Conservation (phyloP, 2,888 invertebrate species). For the Cheilosia grossa region DNA sequence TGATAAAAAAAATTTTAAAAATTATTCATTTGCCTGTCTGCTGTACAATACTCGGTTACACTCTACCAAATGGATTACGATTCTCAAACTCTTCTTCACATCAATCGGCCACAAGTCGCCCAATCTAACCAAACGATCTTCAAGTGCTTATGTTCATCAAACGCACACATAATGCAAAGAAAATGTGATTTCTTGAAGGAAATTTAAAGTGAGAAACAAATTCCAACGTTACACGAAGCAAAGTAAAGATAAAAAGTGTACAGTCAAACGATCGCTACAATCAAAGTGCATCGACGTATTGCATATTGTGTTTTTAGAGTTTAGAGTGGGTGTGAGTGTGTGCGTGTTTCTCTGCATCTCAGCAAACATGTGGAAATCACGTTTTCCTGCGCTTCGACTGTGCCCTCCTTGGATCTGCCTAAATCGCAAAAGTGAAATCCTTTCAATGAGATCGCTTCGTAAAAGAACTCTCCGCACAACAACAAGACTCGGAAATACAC, state of each 20-base stretch:
- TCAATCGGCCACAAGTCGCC: neutral
- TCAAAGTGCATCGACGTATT: slow-evolving; percentile 61
- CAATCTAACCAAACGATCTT: slow-evolving; percentile 50
- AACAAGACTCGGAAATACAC: slow-evolving; percentile 55
- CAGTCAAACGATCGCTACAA: slow-evolving; percentile 29
- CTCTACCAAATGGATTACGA: slow-evolving; percentile 29
- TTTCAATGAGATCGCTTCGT: slow-evolving; percentile 27
- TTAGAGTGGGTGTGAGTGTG: slow-evolving; percentile 18
- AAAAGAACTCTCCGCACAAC: slow-evolving; percentile 9
- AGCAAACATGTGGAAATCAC: slow-evolving; percentile 67
- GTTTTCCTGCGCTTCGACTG: slow-evolving; percentile 12
- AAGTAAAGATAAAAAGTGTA: slow-evolving; percentile 31
- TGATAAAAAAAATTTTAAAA: neutral
- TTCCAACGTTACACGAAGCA: too few relatives aligned
- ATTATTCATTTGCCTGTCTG: neutral
- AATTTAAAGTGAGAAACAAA: neutral
- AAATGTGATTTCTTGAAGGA: slow-evolving; percentile 28
- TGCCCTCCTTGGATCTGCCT: slow-evolving; percentile 22
- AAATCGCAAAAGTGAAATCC: slow-evolving; percentile 69
- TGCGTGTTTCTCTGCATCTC: slow-evolving; percentile 35
- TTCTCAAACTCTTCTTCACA: slow-evolving; percentile 6
- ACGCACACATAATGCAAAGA: slow-evolving; percentile 9
- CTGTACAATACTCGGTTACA: slow-evolving; percentile 4
- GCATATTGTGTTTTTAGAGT: slow-evolving; percentile 27
- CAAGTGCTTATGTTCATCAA: slow-evolving; percentile 25